Evolutionary conservation across 2,113 vertebrate genomes (phyloP).

Genomic region (Lathamus discolor): DNA sequence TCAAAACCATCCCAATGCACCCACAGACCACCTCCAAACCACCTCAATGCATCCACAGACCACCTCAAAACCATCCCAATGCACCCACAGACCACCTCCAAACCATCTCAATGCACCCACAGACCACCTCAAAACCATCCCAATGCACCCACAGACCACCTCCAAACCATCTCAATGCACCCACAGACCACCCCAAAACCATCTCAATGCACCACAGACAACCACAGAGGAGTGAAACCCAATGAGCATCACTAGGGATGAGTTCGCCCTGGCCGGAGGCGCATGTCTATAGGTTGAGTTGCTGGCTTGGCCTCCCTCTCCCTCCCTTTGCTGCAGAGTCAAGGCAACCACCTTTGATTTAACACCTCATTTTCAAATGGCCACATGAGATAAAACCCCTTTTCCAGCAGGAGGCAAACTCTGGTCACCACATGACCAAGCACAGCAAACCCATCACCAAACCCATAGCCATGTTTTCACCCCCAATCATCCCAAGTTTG

Average conservation of each 20-base stretch:
- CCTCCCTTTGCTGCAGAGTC: neutral
- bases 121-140: too few species aligned
- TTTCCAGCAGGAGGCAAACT: neutral
- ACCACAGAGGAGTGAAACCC: neutral
- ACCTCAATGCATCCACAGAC: too few species aligned
- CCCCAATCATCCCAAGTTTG: neutral
- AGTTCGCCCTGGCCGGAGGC: neutral
- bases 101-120: too few species aligned
- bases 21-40: too few species aligned
- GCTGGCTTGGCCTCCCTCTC: neutral
- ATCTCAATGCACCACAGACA: neutral
- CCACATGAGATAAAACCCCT: neutral
- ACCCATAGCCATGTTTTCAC: rapidly evolving
- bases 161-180: neutral
- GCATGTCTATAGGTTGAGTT: neutral
- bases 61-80: too few species aligned
- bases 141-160: neutral
- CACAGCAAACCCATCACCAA: neutral
- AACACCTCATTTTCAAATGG: neutral
- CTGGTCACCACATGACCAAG: neutral
- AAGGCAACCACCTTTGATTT: neutral
- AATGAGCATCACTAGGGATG: neutral
- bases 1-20: too few species aligned
- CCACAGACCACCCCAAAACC: neutral
- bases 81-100: too few species aligned